Evolutionary conservation across 2,888 invertebrate genomes (phyloP).

Genomic region (Orthosia incerta): DNA sequence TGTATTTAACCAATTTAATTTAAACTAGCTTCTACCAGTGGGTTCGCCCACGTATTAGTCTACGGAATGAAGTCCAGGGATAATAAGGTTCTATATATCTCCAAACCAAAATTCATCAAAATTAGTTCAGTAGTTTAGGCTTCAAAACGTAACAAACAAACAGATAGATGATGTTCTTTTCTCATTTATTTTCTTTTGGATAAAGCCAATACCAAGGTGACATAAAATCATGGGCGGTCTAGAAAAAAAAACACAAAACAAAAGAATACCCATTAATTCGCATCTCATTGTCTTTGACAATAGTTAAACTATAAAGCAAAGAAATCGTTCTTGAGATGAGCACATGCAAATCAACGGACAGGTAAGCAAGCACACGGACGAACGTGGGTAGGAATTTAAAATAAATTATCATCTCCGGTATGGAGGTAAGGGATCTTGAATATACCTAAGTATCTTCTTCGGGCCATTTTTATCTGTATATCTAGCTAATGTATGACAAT

Average conservation of each 20-base stretch:
- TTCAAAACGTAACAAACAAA: too few relatives aligned
- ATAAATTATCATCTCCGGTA: slow-evolving; percentile 66
- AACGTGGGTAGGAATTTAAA: slow-evolving; percentile 75
- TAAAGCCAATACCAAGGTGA: neutral
- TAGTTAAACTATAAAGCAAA: slow-evolving; percentile 71
- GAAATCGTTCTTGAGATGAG: slow-evolving; percentile 68
- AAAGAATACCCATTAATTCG: slow-evolving; percentile 7
- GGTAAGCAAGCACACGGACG: slow-evolving; percentile 73
- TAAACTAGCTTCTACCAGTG: too few relatives aligned
- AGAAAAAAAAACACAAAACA: neutral
- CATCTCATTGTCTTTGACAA: slow-evolving; percentile 56
- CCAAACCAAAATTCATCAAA: too few relatives aligned
- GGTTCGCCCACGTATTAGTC: too few relatives aligned
- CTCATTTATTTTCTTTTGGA: too few relatives aligned
- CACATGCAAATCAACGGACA: slow-evolving; percentile 73
- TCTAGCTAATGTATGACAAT: neutral
- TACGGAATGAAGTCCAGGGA: too few relatives aligned
- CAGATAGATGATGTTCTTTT: too few relatives aligned
- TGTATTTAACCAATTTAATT: too few relatives aligned
- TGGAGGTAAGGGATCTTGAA: slow-evolving; percentile 1
- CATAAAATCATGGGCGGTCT: slow-evolving; percentile 33
- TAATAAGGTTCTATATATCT: too few relatives aligned
- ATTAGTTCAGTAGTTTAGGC: too few relatives aligned
- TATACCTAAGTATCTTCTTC: neutral
- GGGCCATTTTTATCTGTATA: neutral